phyloP scores from a whole-genome alignment of 2,113 vertebrate species.

The Gambusia holbrooki region DNA sequence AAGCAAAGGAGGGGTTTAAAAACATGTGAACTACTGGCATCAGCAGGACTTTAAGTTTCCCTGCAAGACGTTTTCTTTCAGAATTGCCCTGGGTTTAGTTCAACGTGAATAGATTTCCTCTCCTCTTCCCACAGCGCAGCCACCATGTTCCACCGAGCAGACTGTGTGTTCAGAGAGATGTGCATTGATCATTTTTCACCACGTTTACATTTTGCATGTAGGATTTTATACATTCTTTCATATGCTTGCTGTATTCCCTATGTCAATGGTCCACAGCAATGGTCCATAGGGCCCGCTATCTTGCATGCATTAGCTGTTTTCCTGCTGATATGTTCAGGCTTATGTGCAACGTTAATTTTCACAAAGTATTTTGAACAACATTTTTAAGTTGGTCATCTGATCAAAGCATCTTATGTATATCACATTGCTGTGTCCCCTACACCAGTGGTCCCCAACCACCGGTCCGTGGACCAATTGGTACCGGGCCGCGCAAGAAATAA shows the following conservation, averaged over 20 bases:
- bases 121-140: not conserved
- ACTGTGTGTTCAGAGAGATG: not conserved
- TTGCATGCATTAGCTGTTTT: not conserved
- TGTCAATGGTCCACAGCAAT: not conserved
- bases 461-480: no score
- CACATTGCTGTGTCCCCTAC: not conserved
- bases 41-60: constrained; percentile 36
- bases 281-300: not conserved
- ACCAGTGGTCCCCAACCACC: no score
- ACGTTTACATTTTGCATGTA: not conserved
- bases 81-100: not conserved
- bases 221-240: not conserved
- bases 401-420: not conserved
- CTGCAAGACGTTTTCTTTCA: not conserved
- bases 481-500: no score
- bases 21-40: constrained; percentile 43
- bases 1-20: constrained; percentile 25
- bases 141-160: not conserved
- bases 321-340: not conserved
- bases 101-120: not conserved
- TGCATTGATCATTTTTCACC: no score
- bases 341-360: no score
- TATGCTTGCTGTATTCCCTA: not conserved
- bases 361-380: not conserved
- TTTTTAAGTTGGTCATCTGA: not conserved